Conservation (phyloP, 2,797 vertebrate species). For the Spinus pinus region DNA sequence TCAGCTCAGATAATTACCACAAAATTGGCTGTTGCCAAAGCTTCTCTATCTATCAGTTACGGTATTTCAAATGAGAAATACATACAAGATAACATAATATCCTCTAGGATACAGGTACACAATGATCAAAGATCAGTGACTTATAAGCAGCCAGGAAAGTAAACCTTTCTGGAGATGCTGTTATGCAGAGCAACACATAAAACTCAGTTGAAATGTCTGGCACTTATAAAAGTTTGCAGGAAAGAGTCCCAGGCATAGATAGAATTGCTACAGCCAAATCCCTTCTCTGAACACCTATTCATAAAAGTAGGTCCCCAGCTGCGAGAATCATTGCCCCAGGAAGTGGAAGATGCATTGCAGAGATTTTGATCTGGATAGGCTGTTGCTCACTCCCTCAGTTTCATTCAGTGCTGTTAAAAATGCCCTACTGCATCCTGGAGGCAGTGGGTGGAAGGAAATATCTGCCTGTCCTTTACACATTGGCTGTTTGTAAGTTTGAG, state of each 20-base stretch:
- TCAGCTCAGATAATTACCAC: slow-evolving; percentile 26
- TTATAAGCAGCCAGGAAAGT: background rate
- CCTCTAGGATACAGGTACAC: background rate
- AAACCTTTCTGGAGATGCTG: background rate
- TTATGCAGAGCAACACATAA: background rate
- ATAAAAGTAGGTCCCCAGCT: slow-evolving; percentile 20
- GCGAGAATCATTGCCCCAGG: background rate
- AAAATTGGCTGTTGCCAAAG: background rate
- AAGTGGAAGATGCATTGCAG: background rate
- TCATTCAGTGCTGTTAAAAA: background rate
- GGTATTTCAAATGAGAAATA: background rate
- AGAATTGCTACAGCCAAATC: background rate
- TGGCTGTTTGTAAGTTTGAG: background rate
- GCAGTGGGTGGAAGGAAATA: background rate
- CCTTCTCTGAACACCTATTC: slow-evolving; percentile 15
- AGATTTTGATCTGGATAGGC: background rate
- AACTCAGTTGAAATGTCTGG: background rate
- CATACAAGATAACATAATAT: background rate
- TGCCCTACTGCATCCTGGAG: background rate
- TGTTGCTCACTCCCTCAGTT: background rate
- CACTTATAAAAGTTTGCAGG: background rate
- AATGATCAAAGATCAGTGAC: background rate
- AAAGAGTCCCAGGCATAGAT: background rate
- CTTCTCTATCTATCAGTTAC: background rate
- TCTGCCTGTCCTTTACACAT: background rate